Percentiles rank a stretch among this genome's conserved stretches.
phyloP scores from a whole-genome alignment of 2,113 vertebrate species.

The Pogona vitticeps region DNA sequence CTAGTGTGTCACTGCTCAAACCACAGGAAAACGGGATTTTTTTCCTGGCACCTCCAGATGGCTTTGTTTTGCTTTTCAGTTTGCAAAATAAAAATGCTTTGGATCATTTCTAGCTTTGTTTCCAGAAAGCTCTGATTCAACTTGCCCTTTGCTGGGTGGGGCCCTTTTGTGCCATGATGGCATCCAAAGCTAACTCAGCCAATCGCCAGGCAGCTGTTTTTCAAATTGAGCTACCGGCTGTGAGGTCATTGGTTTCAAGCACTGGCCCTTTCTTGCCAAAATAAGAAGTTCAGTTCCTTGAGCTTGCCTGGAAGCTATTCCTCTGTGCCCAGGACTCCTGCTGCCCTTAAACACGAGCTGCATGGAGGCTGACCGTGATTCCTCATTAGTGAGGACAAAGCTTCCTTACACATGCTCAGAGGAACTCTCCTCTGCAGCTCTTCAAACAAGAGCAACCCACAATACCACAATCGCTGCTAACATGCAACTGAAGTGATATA shows the following conservation, averaged over 20 bases:
- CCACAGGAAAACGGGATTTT: constrained; percentile 23
- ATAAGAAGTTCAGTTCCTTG: background rate
- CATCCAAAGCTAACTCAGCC: constrained; percentile 13
- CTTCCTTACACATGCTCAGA: background rate
- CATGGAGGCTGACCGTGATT: background rate
- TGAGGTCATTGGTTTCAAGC: constrained; percentile 28
- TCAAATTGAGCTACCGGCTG: constrained; percentile 15
- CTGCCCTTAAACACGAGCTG: background rate
- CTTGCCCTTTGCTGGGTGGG: constrained; percentile 14
- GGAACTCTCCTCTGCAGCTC: background rate
- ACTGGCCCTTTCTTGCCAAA: background rate
- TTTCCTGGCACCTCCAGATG: constrained; percentile 26
- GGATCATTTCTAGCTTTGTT: constrained; percentile 24
- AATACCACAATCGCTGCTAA: background rate
- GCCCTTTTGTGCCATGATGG: background rate
- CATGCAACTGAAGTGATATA: background rate
- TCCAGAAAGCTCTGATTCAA: constrained; percentile 28
- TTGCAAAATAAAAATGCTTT: constrained; percentile 10
- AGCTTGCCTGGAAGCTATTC: background rate
- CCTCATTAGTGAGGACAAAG: background rate
- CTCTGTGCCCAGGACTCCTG: background rate
- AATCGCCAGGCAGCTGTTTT: constrained; percentile 27
- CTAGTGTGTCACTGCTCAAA: constrained; percentile 15
- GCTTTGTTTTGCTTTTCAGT: background rate
- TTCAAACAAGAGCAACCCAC: background rate